Evolutionary conservation across 1,140 invertebrate genomes (phyloP), one percentile per base, ranked within the genome.

Genomic region (Meloidogyne floridensis): DNA sequence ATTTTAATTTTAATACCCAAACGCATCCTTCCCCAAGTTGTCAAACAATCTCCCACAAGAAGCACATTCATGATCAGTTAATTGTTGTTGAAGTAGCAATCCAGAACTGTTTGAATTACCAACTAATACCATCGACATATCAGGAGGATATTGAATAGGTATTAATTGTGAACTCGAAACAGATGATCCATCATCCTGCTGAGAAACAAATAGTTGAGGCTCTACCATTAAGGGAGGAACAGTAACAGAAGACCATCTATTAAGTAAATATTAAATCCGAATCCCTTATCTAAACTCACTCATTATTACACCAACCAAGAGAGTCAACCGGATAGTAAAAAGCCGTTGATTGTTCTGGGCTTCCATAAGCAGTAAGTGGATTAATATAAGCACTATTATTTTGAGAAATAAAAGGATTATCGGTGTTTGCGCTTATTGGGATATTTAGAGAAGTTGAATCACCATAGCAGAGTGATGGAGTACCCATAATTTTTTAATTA

Each of bases 51-150:
- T 15, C 4, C 84, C 86, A 43, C 84, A 85, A 10, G 83, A 10
- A 10, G 86, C 73, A 42, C 84, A 85, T 59, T 85, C 81, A 15
- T 75, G 53, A 42, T 86, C 80, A 15, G 80, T 15, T 42, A 69
- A 53, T 53, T 71, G 65, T n/a, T 70, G 18, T 32, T 47, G 18
- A 10, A 32, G 53, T 51, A 53, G 42, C 6, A 20, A 4, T 15
- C 65, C 75, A n/a, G 13, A 32, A 65, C 51, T 69, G 20, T 65
- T 65, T 65, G 59, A n/a, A 65, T 65, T 65, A 6, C 59, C n/a
- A 65, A n/a, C n/a, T n/a, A 65, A 65, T 65, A 65, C 15, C 59
- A 65, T 65, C 15, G 59, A 65, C 59, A 65, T 65, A 65, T 65
- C 59, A 6, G 15, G 15, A 6, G 15, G 15, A 65, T 65, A 65